Base-by-base conservation (phyloP, 2,797 vertebrate genomes). In the Hoplostethus mediterraneus region DNA sequence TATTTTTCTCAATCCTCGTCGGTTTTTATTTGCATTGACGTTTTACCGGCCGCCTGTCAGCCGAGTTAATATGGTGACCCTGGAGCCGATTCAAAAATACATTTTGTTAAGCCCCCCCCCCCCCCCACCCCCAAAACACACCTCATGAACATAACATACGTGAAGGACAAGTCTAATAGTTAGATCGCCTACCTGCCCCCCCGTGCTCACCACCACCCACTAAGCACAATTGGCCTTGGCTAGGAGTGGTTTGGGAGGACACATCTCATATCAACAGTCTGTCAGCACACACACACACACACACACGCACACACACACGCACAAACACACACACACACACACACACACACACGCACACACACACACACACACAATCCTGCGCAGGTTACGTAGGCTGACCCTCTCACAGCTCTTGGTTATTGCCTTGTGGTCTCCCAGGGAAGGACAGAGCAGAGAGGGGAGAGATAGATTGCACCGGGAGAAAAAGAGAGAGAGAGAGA, bases 321-420 rank as follows among this genome's bases (percentile, higher is more conserved):
- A 14, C 64, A 67, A 75, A 21, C 21, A 21, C 21, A 21, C 21
- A 21, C 44, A 62, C 30, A 49, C 44, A 48, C 60, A 48, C 28
- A 48, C 60, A 33, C 44, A 48, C 44, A 48, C 42, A 53, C 75
- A 42, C 42, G 11, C 64, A 67, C 76, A 21, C 21, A 21, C 21
- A 21, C 21, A 21, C 21, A 21, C 21, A 21, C 21, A 21, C 21
- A 21, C 21, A 51, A 76, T 70, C 61, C 42, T 62, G 55, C 73
- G 59, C 28, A 54, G 82, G 75, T 90, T 73, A 86, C 63, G 52
- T 42, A 17, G 71, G 38, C 74, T 85, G 87, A 91, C 87, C 89
- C 82, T 77, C 81, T 82, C 75, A 61, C 80, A 77, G 82, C 78
- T 89, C 73, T 85, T 85, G 80, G 79, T 90, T 91, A 91, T 91